Evolutionary conservation across 1,140 invertebrate genomes (phyloP).

Genomic region (Anagrus nilaparvatae): DNA sequence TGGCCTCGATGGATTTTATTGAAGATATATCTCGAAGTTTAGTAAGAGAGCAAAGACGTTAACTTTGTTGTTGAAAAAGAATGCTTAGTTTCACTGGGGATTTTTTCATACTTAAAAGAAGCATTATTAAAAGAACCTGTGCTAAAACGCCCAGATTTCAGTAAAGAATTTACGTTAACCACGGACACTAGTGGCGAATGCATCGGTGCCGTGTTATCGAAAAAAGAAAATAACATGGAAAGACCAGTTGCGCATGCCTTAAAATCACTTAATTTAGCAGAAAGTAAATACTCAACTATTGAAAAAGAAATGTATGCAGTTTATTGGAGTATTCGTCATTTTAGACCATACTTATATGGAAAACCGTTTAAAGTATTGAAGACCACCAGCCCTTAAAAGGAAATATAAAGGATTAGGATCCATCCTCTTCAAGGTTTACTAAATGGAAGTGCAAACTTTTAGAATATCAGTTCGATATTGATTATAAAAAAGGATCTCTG

Average conservation of each 20-base stretch:
- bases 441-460: neutral
- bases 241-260: slow-evolving; percentile 26
- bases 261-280: slow-evolving; percentile 23
- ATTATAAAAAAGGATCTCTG: too few relatives aligned
- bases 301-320: slow-evolving; percentile 26
- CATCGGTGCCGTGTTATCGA: too few relatives aligned
- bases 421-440: too few relatives aligned
- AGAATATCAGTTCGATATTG: neutral
- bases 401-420: neutral
- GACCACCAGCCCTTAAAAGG: too few relatives aligned
- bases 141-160: neutral
- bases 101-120: neutral
- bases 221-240: too few relatives aligned
- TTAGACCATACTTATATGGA: slow-evolving; percentile 16
- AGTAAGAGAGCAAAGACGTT: slow-evolving; percentile 27
- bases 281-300: slow-evolving; percentile 33
- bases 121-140: neutral
- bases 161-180: slow-evolving; percentile 12
- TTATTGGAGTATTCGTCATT: slow-evolving; percentile 10
- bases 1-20: slow-evolving; percentile 34
- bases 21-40: slow-evolving; percentile 33
- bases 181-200: slow-evolving; percentile 14
- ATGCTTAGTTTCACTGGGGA: slow-evolving; percentile 22
- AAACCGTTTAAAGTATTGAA: slow-evolving; percentile 12
- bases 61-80: slow-evolving; percentile 28